A percentile compares a stretch with the other conserved stretches of the same genome.
Evolutionary conservation across 2,888 invertebrate species (phyloP).

Genomic region (Drosophila colorata): DNA sequence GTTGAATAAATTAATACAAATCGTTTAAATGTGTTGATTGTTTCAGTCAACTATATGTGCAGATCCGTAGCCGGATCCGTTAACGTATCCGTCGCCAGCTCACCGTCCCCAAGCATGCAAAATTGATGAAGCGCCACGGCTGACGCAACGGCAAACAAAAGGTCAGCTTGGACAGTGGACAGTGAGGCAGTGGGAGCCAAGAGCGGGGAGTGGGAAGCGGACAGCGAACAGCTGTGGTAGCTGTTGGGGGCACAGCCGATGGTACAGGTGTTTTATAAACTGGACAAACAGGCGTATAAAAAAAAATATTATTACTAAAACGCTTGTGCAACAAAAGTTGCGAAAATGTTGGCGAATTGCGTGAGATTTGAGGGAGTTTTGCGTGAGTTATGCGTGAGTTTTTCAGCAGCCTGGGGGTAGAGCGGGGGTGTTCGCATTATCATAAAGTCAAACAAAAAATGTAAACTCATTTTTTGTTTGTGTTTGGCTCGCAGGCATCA

Average conservation of each 20-base stretch:
- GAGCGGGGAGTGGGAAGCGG: neutral
- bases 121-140: constrained; percentile 57
- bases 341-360: constrained; percentile 17
- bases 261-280: constrained; percentile 41
- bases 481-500: constrained; percentile 39
- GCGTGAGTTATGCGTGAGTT: constrained; percentile 14
- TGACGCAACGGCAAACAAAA: constrained; percentile 54
- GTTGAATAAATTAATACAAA: constrained; percentile 72
- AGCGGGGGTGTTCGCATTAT: constrained; percentile 60
- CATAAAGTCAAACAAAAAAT: constrained; percentile 81
- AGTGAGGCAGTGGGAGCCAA: neutral
- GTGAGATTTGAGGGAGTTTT: constrained; percentile 14
- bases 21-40: constrained; percentile 75
- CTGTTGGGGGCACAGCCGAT: constrained; percentile 2
- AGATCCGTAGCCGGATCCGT: constrained; percentile 18
- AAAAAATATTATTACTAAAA: constrained; percentile 7
- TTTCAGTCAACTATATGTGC: constrained; percentile 45
- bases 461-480: constrained; percentile 73
- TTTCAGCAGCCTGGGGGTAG: neutral
- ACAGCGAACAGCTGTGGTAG: too few relatives aligned
- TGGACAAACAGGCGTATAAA: constrained; percentile 32
- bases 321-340: constrained; percentile 36
- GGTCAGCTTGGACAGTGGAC: constrained; percentile 42
- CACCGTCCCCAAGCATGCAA: constrained; percentile 53
- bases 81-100: constrained; percentile 30